A percentile compares a stretch with the other conserved stretches of the same genome.
Conservation (phyloP, 2,888 invertebrate species). For the Hydrotaea diabolus region DNA sequence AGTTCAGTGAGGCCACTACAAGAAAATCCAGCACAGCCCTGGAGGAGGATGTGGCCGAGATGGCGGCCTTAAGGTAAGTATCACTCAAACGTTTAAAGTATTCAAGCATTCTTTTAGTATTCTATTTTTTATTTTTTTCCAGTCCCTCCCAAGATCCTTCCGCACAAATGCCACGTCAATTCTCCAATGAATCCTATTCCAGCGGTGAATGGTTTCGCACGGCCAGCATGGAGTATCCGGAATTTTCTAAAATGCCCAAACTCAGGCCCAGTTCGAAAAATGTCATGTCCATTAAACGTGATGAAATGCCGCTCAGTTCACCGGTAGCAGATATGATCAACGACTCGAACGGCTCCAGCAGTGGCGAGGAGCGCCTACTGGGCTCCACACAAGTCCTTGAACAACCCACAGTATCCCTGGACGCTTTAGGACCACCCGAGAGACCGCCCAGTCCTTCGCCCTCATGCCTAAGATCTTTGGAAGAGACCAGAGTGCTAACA, state of each 20-base stretch:
- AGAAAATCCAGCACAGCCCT: conserved; percentile 70
- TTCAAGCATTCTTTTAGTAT: no score
- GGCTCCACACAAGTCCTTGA: conserved; percentile 60
- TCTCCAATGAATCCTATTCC: conserved; percentile 75
- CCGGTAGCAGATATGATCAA: conserved; percentile 79
- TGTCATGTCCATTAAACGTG: conserved; percentile 79
- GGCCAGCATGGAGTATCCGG: conserved; percentile 75
- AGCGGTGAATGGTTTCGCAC: conserved; percentile 79
- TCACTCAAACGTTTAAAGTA: no score
- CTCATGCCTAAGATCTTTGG: conserved; percentile 66
- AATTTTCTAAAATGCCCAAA: conserved; percentile 79
- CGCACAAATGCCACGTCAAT: conserved; percentile 66
- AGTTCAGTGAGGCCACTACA: conserved; percentile 71
- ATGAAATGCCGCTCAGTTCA: conserved; percentile 77
- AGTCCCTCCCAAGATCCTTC: conserved; percentile 43
- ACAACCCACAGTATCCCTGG: conserved; percentile 64
- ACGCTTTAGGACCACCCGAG: conserved; percentile 60
- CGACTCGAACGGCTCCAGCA: conserved; percentile 79
- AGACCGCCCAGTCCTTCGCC: conserved; percentile 73
- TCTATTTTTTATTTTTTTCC: not conserved
- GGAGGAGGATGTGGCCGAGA: conserved; percentile 71
- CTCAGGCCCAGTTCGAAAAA: conserved; percentile 80
- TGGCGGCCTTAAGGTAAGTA: conserved; percentile 73
- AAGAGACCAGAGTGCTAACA: conserved; percentile 71
- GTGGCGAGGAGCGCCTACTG: conserved; percentile 76